Conservation (phyloP, 2,113 vertebrate species). For the Ursus arctos region DNA sequence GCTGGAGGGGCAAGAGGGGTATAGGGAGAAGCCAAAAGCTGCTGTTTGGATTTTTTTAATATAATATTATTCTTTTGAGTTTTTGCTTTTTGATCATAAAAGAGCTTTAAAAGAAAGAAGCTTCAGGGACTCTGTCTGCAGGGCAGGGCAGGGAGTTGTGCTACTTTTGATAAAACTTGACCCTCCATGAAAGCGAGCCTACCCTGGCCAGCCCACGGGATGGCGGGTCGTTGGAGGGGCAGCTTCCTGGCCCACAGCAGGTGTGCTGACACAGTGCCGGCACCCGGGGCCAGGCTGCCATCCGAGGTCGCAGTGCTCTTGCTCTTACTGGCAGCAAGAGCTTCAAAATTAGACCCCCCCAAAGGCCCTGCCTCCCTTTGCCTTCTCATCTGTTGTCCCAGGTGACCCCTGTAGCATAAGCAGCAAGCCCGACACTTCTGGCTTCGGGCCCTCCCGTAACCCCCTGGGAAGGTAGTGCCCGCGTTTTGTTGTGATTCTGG, state of each 20-base stretch:
- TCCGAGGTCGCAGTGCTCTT: not conserved
- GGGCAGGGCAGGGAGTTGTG: not conserved
- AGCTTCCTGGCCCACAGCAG: not conserved
- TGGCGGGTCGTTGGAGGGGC: fast-evolving
- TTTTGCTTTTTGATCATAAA: not conserved
- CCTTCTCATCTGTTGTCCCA: not conserved
- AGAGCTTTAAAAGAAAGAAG: not conserved
- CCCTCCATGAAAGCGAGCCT: not conserved
- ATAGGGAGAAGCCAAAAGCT: not conserved
- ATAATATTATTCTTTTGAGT: not conserved
- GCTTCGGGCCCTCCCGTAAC: not conserved
- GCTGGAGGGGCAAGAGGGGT: not conserved
- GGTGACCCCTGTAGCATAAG: not conserved
- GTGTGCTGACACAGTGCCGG: not conserved
- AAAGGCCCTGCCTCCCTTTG: too few relatives aligned
- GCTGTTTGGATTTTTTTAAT: too few relatives aligned
- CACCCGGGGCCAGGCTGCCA: too few relatives aligned
- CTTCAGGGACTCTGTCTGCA: not conserved
- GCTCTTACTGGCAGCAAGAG: not conserved
- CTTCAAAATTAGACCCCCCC: not conserved
- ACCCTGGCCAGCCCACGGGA: not conserved
- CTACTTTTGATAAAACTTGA: not conserved
- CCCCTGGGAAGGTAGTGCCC: fast-evolving
- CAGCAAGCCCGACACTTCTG: not conserved
- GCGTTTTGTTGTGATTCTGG: fast-evolving